Evolutionary conservation across 1,140 invertebrate species (phyloP), one percentile per base, ranked within the genome.

Genomic region (Bombus affinis): DNA sequence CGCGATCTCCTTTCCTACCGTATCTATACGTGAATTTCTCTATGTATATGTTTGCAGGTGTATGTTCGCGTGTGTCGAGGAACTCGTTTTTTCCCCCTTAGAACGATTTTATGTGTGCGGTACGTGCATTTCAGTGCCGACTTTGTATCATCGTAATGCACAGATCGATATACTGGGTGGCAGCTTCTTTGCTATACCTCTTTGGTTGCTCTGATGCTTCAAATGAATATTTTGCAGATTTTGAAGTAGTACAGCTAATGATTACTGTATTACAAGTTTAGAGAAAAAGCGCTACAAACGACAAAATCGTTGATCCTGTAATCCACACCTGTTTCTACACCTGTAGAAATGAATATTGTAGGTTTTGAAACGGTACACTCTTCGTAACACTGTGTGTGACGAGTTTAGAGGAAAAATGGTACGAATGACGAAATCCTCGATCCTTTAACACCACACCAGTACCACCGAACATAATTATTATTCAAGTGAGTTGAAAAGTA

Each of bases 151-250:
- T 71, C 66, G 57, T 37, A 74, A 84, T 62, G 77, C 72, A 47
- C 35, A 70, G 57, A 84, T 65, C 81, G 76, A 80, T 89, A n/a
- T 88, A 89, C 87, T 65, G 83, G 78, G 88, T 86, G 78, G 78
- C 1, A n/a, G 25, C 6, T 37, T 15, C 8, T 22, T 22, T 22
- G 5, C 1, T 22, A 53, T 22, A 53, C 12, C 59, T n/a, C 12
- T n/a, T 47, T 62, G 57, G 10, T 25, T 28, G 57, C 25, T 28
- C 3, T 28, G 59, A 62, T n/a, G 1, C 28, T 62, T 62, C 28
- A 12, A 62, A 59, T 4, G 57, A 59, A 59, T 62, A 59, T 59
- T 28, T 59, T 59, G 10, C 25, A 10, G 57, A 9, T 1, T 28
- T 12, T 12, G 0, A 53, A 22, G 1, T 22, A 53, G 6, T 22